Evolutionary conservation across 2,113 vertebrate species (phyloP).

Genomic region (Orycteropus afer): DNA sequence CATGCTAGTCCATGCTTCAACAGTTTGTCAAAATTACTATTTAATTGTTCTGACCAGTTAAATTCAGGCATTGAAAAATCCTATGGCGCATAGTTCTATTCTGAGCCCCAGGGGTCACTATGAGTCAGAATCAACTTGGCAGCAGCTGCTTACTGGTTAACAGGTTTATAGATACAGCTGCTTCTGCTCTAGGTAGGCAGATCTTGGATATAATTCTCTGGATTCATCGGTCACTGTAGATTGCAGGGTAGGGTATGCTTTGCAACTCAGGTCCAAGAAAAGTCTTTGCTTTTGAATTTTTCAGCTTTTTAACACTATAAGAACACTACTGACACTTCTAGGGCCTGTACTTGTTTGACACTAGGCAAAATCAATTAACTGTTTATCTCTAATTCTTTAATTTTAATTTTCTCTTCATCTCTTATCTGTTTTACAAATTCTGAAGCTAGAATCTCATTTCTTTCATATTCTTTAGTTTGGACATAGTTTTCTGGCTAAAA

Average conservation of each 20-base stretch:
- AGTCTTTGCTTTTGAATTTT: not conserved
- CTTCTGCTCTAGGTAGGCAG: not conserved
- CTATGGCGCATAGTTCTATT: no score
- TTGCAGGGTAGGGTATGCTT: not conserved
- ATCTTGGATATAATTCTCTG: not conserved
- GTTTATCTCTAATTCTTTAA: not conserved
- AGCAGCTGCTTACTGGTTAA: no score
- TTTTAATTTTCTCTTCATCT: not conserved
- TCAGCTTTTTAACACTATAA: not conserved
- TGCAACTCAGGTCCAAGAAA: not conserved
- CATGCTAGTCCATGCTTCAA: not conserved
- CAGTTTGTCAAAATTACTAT: not conserved
- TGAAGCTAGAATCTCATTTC: not conserved
- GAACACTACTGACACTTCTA: not conserved
- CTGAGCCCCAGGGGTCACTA: not conserved
- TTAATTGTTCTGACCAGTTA: not conserved
- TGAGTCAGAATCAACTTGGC: not conserved
- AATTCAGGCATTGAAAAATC: no score
- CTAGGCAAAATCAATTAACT: not conserved
- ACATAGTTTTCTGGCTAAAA: not conserved
- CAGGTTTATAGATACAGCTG: not conserved
- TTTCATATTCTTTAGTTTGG: not conserved
- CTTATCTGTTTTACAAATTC: not conserved
- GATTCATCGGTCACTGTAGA: not conserved
- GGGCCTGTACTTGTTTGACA: not conserved